A percentile compares a stretch with the other conserved stretches of the same genome.
These are phyloP conservation scores for Ranitomeya imitator DNA, from an alignment of 2,113 vertebrate genomes.

Conservation along the genomic window DNA sequence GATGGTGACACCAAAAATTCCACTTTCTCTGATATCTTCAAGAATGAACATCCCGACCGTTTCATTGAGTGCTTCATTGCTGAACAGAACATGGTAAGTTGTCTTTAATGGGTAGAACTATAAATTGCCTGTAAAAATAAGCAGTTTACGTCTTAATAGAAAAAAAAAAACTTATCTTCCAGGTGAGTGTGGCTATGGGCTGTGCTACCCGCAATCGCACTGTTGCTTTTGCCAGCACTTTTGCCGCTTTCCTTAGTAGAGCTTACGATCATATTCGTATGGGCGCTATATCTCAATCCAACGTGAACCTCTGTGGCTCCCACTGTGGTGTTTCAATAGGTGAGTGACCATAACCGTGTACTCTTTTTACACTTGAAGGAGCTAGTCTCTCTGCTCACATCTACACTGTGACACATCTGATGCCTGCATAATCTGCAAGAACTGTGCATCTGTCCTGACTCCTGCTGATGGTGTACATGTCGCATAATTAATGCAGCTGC, in stretches of 20 bases:
- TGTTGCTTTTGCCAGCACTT: constrained; percentile 80
- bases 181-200: constrained; percentile 85
- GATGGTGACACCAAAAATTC: constrained; percentile 87
- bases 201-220: constrained; percentile 78
- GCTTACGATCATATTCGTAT: constrained; percentile 88
- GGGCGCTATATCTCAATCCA: constrained; percentile 84
- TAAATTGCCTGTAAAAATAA: neutral
- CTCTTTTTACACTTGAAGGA: neutral
- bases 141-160: too few relatives aligned
- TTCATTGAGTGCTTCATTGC: constrained; percentile 86
- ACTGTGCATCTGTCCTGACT: too few relatives aligned
- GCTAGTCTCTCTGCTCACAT: too few relatives aligned
- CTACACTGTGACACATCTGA: too few relatives aligned
- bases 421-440: too few relatives aligned
- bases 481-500: too few relatives aligned
- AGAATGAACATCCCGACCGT: constrained; percentile 79
- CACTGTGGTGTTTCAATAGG: constrained; percentile 83
- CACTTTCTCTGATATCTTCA: constrained; percentile 82
- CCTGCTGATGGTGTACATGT: too few relatives aligned
- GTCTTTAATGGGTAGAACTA: neutral
- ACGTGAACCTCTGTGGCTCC: constrained; percentile 83
- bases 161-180: neutral
- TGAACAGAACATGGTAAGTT: constrained; percentile 84
- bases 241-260: constrained; percentile 79
- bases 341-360: constrained; percentile 62